Conservation (phyloP, 2,113 vertebrate genomes). For the Pachyramphus minor region DNA sequence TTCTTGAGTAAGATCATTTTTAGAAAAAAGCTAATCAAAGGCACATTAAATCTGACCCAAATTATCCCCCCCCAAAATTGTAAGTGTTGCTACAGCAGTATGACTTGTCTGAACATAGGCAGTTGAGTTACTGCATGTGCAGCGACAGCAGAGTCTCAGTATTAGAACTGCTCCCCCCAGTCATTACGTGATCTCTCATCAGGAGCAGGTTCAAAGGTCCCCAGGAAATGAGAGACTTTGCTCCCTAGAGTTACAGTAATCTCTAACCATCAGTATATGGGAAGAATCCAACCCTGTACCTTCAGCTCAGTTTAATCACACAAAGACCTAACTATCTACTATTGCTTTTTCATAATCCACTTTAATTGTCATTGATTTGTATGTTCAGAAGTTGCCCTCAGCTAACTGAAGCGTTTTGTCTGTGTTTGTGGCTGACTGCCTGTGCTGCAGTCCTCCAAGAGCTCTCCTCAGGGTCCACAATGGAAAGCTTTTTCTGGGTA, state of each 20-base stretch:
- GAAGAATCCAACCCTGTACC: neutral
- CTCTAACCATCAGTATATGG: neutral
- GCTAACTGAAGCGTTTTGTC: neutral
- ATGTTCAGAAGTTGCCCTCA: neutral
- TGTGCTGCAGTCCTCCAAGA: neutral
- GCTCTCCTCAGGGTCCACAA: neutral
- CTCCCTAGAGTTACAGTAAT: neutral
- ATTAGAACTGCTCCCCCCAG: neutral
- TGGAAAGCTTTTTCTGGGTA: neutral
- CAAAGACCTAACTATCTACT: slow-evolving; percentile 47
- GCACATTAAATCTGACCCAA: neutral
- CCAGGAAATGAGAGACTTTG: neutral
- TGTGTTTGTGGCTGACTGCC: neutral
- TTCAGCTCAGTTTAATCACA: slow-evolving; percentile 51
- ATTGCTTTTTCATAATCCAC: slow-evolving; percentile 71
- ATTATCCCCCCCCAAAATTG: neutral
- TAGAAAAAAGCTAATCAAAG: neutral
- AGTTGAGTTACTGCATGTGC: neutral
- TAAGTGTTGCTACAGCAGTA: neutral
- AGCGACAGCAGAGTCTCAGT: neutral
- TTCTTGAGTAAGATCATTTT: neutral
- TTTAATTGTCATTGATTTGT: slow-evolving; percentile 67
- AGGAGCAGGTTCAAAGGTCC: neutral
- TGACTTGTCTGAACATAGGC: neutral
- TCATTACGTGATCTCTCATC: neutral